These are phyloP conservation scores for Diarsia brunnea DNA, from an alignment of 2,888 invertebrate species.

Conservation along the genomic window DNA sequence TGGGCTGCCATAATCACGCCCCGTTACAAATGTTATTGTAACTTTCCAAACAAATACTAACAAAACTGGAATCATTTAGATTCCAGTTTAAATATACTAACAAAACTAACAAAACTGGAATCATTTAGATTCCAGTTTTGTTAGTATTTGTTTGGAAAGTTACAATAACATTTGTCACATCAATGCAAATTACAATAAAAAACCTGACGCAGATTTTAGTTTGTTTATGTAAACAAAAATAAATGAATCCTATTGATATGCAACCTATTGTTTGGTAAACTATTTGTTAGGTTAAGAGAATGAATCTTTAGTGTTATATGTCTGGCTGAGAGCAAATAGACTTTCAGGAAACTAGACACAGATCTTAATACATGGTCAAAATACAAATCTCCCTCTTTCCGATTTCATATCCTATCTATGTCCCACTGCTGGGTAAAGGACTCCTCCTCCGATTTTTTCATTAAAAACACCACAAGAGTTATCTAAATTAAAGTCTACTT, in stretches of 20 bases:
- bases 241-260: constrained; percentile 7
- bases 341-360: not conserved
- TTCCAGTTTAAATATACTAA: no score
- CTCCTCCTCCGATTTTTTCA: not conserved
- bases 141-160: no score
- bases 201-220: constrained; percentile 13
- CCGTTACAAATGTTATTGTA: not conserved
- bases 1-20: not conserved
- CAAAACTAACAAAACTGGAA: no score
- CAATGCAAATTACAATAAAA: constrained; percentile 32
- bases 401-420: not conserved
- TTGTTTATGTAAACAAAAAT: constrained; percentile 51
- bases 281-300: not conserved
- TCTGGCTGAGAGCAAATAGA: not conserved
- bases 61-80: no score
- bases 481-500: not conserved
- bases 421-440: not conserved
- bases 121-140: no score
- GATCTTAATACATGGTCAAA: not conserved
- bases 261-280: constrained; percentile 35
- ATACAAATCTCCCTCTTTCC: not conserved
- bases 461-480: not conserved
- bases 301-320: not conserved
- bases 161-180: no score
- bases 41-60: not conserved